phyloP scores from a whole-genome alignment of 1,140 invertebrate species.

The Myzus persicae region DNA sequence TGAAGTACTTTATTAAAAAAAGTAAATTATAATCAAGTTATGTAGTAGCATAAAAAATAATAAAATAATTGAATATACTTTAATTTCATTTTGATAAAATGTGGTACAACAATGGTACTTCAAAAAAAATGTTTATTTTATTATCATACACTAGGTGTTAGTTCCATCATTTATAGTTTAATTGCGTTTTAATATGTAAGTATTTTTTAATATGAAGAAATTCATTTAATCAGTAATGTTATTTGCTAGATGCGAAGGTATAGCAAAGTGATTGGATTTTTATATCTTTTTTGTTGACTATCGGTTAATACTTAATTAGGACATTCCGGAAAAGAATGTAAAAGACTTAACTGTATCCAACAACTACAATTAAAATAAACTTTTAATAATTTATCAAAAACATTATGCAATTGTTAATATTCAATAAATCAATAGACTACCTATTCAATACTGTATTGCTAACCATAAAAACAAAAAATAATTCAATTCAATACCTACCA shows the following conservation, averaged over 20 bases:
- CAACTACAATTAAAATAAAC: not conserved
- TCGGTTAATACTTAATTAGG: not conserved
- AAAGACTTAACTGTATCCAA: not conserved
- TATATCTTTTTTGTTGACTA: not conserved
- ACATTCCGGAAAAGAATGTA: not conserved
- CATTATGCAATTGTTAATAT: too few relatives aligned
- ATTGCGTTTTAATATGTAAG: not conserved
- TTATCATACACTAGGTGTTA: too few relatives aligned
- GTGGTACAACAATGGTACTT: too few relatives aligned
- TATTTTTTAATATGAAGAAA: not conserved
- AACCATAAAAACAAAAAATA: too few relatives aligned
- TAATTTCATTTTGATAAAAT: not conserved
- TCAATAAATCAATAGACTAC: too few relatives aligned
- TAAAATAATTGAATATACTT: not conserved
- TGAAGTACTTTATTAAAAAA: not conserved
- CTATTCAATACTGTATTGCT: not conserved
- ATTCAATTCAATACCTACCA: too few relatives aligned
- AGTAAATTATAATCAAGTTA: not conserved
- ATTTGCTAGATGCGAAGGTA: not conserved
- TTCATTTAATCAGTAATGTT: not conserved
- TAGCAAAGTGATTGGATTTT: not conserved
- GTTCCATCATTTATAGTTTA: not conserved
- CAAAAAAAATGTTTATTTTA: too few relatives aligned
- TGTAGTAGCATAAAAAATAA: not conserved
- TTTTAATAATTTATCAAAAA: not conserved